Base-by-base conservation (phyloP, 2,797 vertebrate species). In the Sebastes elongatus region DNA sequence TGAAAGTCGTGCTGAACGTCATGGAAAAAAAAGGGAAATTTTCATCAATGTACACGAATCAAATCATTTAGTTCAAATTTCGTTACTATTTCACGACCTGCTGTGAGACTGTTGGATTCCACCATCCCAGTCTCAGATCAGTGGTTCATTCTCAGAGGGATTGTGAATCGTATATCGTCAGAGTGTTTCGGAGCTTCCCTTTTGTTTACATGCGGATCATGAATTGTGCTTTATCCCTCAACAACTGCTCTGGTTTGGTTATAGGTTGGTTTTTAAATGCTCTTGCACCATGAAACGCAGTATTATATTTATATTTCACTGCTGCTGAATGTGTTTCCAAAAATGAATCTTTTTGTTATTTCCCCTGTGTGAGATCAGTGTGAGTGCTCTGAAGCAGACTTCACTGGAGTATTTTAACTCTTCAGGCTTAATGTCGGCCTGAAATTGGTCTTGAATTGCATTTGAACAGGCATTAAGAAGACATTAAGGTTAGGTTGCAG, bases 371-470 rank as follows among this genome's bases (percentile, higher is more conserved):
- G 62, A 64, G 33, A 42, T 64, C 62, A 64, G 33, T 25, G 62
- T 25, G 62, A 64, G 62, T 10, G 35, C 22, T 64, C 22, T 64
- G 35, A 52, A 32, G 70, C 27, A 30, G 7, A 52, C 61, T 74
- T 27, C 28, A 27, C 23, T 11, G 32, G 25, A 49, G 27, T 22
- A 6, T 23, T 71, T 57, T 27, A 38, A 55, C 56, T 67, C n/a
- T 32, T 56, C 25, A 2, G 20, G 46, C 46, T 69, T 32, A 42
- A 35, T 52, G 27, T 57, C 18, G 18, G 10, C 25, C 27, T 23
- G 28, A 60, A 79, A 72, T 79, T 60, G 53, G 69, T 59, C 52
- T 52, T 16, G 28, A 62, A 77, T 77, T 63, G 59, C 59, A 63
- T 63, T 53, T 53, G 55, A 71, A 61, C 22, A 23, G 23, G 30